phyloP scores from a whole-genome alignment of 2,113 vertebrate species.

The Rhinoderma darwinii region DNA sequence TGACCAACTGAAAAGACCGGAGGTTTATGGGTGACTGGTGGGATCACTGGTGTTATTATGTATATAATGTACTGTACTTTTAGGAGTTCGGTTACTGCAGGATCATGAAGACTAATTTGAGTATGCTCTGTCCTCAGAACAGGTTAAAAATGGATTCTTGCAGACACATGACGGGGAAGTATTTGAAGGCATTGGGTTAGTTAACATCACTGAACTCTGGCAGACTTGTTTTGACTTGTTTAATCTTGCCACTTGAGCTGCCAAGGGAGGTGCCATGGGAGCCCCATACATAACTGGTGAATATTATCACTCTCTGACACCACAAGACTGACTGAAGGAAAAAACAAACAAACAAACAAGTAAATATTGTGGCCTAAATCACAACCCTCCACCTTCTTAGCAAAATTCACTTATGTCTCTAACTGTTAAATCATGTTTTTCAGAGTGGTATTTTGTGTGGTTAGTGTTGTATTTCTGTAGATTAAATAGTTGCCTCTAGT shows the following conservation, averaged over 20 bases:
- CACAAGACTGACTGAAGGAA: neutral
- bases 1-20: neutral
- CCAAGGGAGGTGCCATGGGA: conserved; percentile 58
- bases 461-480: neutral
- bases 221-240: conserved; percentile 50
- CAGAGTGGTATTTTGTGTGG: neutral
- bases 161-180: neutral
- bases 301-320: conserved; percentile 8
- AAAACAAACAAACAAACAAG: conserved; percentile 24
- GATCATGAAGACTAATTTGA: neutral
- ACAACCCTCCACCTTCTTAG: neutral
- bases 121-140: neutral
- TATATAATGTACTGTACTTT: neutral
- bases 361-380: neutral
- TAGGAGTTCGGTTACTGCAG: neutral
- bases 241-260: conserved; percentile 38
- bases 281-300: conserved; percentile 54
- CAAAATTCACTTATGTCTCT: neutral
- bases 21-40: neutral
- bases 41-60: conserved; percentile 13
- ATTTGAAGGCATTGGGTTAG: conserved; percentile 50
- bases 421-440: neutral
- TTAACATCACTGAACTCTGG: conserved; percentile 58
- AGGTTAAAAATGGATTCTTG: conserved; percentile 46
- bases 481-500: neutral